Evolutionary conservation across 1,140 invertebrate species (phyloP), one percentile per base, ranked within the genome.

Genomic region (Trichonephila inaurata): DNA sequence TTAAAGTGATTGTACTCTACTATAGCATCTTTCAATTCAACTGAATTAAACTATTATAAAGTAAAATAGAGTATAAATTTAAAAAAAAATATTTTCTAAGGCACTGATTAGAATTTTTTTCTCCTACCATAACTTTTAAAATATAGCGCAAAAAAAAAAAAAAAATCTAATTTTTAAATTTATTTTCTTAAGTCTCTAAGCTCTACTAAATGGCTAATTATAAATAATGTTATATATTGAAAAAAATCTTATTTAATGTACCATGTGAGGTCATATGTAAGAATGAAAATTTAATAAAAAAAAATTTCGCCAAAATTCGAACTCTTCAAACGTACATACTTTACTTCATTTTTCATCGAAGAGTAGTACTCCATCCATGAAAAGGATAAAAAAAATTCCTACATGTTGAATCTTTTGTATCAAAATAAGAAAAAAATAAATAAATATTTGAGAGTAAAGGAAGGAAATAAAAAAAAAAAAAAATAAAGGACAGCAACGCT

Each of bases 311-410:
- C 44, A n/a, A 83, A 51, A 58, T 83, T 83, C 21, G 82, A 83
- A 7, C 82, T 58, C 44, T 83, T 44, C 44, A 83, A 60, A 60
- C 33, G 28, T 77, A n/a, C 58, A 51, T 83, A n/a, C 44, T 58
- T 44, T 83, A 60, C 82, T 83, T 60, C 82, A 83, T 58, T 83
- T 83, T 83, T 83, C 81, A 83, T 12, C 51, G 21, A 83, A 83
- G 51, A 16, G 24, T 24, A 83, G 58, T 83, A 83, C 21, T 83
- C 51, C 82, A 60, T 4, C 28, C 72, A 77, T 69, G n/a, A 69
- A 18, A 51, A 14, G 40, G 7, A 58, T 21, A 51, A 83, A 83
- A 28, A 83, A 83, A 83, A 12, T 83, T 51, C 51, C 19, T 83
- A 83, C 81, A 83, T 58, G 81, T 83, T 83, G 81, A 44, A 83